phyloP scores from a whole-genome alignment of 2,113 vertebrate species.

The Phainopepla nitens region DNA sequence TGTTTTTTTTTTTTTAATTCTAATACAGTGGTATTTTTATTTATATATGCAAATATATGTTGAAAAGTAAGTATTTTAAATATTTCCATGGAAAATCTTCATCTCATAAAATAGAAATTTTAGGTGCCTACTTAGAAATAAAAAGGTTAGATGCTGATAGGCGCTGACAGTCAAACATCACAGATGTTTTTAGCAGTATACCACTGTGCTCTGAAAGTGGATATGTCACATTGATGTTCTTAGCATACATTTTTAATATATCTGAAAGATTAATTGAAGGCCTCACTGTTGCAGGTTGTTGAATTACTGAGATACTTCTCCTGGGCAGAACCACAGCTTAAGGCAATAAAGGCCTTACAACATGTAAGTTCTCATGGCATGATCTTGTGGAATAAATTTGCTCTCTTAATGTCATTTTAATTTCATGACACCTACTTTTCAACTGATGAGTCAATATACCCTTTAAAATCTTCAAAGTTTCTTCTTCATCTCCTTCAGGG shows the following conservation, averaged over 20 bases:
- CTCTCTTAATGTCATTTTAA: neutral
- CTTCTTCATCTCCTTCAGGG: neutral
- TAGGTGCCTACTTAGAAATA: neutral
- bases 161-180: neutral
- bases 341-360: slow-evolving; percentile 95
- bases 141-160: neutral
- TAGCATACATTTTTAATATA: neutral
- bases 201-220: neutral
- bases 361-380: slow-evolving; percentile 80
- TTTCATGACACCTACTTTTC: neutral
- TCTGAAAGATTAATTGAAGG: neutral
- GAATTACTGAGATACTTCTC: slow-evolving; percentile 96
- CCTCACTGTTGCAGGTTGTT: slow-evolving; percentile 81
- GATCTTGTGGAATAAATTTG: neutral
- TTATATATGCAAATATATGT: neutral
- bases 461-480: neutral
- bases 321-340: slow-evolving; percentile 96
- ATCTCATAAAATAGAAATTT: neutral
- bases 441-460: neutral
- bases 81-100: neutral
- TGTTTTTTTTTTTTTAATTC: neutral
- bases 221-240: neutral
- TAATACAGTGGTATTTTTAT: neutral
- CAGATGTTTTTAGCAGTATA: neutral
- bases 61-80: neutral